A percentile compares a stretch with the other conserved stretches of the same genome.
phyloP scores from a whole-genome alignment of 2,888 invertebrate species.

The Thera obeliscata region DNA sequence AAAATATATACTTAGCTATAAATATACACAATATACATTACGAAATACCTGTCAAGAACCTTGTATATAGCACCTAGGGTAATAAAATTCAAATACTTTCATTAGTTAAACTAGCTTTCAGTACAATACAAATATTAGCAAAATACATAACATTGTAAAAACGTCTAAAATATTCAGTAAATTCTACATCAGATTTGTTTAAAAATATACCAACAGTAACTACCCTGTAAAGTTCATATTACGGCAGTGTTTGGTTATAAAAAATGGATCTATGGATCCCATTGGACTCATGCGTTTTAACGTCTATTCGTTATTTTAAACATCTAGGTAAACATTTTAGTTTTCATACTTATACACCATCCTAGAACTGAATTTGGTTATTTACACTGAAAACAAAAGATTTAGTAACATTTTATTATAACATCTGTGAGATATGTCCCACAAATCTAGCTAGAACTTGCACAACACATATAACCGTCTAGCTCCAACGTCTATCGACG shows the following conservation, averaged over 20 bases:
- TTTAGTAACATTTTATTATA: conserved; percentile 19
- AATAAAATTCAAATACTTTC: conserved; percentile 34
- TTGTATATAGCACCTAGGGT: conserved; percentile 44
- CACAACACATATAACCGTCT: conserved; percentile 35
- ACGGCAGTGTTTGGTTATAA: conserved; percentile 16
- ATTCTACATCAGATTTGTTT: conserved; percentile 30
- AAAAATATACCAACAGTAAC: conserved; percentile 23
- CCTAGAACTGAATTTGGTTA: conserved; percentile 21
- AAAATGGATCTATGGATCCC: conserved; percentile 21
- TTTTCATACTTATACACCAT: conserved; percentile 24
- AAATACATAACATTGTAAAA: conserved; percentile 33
- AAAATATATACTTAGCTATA: conserved; percentile 35
- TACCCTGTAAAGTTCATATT: conserved; percentile 30
- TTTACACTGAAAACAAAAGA: conserved; percentile 26
- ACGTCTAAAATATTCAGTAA: conserved; percentile 29
- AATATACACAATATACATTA: conserved; percentile 39
- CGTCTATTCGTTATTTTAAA: conserved; percentile 26
- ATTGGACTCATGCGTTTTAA: conserved; percentile 35
- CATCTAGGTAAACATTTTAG: conserved; percentile 26
- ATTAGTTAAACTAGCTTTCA: conserved; percentile 38
- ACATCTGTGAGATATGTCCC: conserved; percentile 19
- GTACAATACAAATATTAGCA: conserved; percentile 30
- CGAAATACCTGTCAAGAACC: conserved; percentile 37
- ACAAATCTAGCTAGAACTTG: conserved; percentile 38
- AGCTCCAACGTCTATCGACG: conserved; percentile 41